A percentile compares a stretch with the other conserved stretches of the same genome.
Conservation (phyloP, 2,113 vertebrate genomes). For the Aegithalos caudatus region DNA sequence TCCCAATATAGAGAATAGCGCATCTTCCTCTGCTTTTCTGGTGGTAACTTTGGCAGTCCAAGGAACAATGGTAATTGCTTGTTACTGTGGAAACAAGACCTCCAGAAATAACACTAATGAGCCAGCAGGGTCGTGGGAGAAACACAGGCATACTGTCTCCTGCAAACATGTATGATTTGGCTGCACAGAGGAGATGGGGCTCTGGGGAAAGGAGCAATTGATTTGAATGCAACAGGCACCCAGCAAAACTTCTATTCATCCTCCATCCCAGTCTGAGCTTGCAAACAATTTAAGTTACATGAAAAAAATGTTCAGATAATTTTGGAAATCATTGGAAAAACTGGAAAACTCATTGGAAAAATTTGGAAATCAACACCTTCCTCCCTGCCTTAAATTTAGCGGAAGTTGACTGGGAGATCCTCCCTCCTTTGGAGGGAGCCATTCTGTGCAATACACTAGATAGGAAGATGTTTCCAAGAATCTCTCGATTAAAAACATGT, state of each 20-base stretch:
- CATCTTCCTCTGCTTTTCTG: constrained; percentile 69
- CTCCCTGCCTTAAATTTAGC: background rate
- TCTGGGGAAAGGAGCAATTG: background rate
- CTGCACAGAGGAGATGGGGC: background rate
- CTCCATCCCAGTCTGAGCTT: background rate
- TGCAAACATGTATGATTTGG: constrained; percentile 56
- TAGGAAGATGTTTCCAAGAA: background rate
- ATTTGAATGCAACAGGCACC: background rate
- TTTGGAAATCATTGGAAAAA: background rate
- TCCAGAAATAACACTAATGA: constrained; percentile 75
- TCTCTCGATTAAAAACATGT: background rate
- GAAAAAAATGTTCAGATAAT: background rate
- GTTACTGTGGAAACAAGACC: constrained; percentile 79
- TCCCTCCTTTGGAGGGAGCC: background rate
- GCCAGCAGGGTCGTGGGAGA: constrained; percentile 65
- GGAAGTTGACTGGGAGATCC: background rate
- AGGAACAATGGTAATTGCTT: constrained; percentile 74
- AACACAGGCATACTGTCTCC: constrained; percentile 57
- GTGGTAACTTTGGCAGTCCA: constrained; percentile 72
- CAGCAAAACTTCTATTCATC: background rate
- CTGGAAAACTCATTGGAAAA: too few species aligned
- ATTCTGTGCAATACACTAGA: background rate
- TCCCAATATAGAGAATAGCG: constrained; percentile 71
- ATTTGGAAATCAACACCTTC: background rate
- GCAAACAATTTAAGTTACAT: background rate